Evolutionary conservation across 2,888 invertebrate genomes (phyloP).

Genomic region (Sympetrum striolatum): DNA sequence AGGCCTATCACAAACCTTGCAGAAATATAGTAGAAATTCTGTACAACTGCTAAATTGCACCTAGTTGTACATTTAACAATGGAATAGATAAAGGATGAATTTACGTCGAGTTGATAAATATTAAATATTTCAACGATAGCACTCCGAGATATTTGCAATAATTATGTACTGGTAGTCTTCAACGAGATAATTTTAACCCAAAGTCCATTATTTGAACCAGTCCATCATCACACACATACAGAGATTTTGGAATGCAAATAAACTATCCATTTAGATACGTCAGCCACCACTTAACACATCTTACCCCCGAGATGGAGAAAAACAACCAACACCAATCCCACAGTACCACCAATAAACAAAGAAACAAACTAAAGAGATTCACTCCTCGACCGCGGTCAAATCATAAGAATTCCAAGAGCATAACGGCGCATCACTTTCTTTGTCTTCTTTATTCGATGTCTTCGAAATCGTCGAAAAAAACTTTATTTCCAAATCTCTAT

Average conservation of each 20-base stretch:
- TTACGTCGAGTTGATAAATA: no score
- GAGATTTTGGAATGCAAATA: not conserved
- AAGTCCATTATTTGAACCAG: no score
- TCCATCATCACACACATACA: no score
- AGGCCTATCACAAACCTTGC: no score
- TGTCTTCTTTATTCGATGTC: not conserved
- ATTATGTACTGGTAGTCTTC: no score
- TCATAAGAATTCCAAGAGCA: not conserved
- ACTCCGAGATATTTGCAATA: no score
- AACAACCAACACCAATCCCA: not conserved
- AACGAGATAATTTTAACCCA: no score
- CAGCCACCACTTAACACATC: not conserved
- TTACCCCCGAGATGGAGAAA: not conserved
- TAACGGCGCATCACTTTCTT: not conserved
- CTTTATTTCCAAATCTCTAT: conserved; percentile 79
- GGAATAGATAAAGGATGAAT: no score
- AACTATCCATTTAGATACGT: not conserved
- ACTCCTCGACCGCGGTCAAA: not conserved
- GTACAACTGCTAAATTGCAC: no score
- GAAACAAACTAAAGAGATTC: not conserved
- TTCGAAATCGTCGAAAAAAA: conserved; percentile 66
- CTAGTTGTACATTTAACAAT: no score
- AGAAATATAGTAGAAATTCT: no score
- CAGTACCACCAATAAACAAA: not conserved
- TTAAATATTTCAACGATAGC: no score